Evolutionary conservation across 2,797 vertebrate species (phyloP), one percentile per base, ranked within the genome.

Genomic region (Chloroceryle amazona): DNA sequence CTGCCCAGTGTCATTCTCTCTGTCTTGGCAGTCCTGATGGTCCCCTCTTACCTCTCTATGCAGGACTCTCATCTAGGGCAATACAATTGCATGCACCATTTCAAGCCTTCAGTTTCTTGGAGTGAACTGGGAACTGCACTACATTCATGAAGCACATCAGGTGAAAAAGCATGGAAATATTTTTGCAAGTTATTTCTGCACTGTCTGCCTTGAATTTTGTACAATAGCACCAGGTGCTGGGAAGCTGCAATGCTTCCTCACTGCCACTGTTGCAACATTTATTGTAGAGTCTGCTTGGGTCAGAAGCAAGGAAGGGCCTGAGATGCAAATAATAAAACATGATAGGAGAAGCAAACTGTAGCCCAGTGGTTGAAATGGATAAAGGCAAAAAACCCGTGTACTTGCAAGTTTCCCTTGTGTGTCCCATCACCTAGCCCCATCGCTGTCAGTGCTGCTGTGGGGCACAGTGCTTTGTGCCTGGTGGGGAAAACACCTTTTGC

Each of bases 21-120:
- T 73, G 21, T 42, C 70, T 65, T 5, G 1, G 42, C 26, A 46
- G 2, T 75, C 0, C 0, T n/a, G 63, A 11, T 54, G 51, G 28
- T 74, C 95, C 29, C 13, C 39, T 78, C 52, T 47, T 57, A 33
- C 19, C 16, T 75, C 65, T 81, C 18, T n/a, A 13, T 2, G 25
- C 35, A 28, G 31, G 49, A 81, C 61, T 52, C 57, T 62, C 68
- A 47, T 5, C 33, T 25, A 8, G 11, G 26, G 65, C 61, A 74
- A 55, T 18, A 33, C 10, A 39, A 5, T 3, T 63, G 44, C 1
- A 1, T 8, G 33, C n/a, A 55, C 20, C 23, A 28, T 4, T 68
- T 70, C n/a, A 51, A 22, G 25, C 16, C 54, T 72, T 57, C 1
- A 2, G 0, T 37, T 83, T 60, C 44, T 65, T 31, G 39, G 31